phyloP scores from a whole-genome alignment of 64 coral and sea anemone species.

The Pocillopora verrucosa region DNA sequence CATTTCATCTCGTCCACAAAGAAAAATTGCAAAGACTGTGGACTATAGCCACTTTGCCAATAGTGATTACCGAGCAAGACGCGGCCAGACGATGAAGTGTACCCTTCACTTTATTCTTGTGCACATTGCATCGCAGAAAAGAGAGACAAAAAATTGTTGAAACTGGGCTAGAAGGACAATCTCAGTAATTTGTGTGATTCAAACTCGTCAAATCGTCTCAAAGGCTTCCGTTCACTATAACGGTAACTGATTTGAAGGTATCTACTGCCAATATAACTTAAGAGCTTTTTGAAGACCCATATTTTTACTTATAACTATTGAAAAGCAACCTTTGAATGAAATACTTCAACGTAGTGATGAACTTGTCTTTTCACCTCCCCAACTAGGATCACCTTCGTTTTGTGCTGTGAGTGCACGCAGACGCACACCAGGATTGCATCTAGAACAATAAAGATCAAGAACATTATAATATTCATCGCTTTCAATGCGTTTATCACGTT shows the following conservation, averaged over 20 bases:
- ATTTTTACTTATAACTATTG: too few relatives aligned
- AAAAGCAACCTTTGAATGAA: background rate
- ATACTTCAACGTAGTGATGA: background rate
- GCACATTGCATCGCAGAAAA: too few relatives aligned
- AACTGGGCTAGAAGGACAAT: too few relatives aligned
- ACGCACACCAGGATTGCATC: background rate
- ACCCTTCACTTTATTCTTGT: too few relatives aligned
- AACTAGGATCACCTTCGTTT: background rate
- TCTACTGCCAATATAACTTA: too few relatives aligned
- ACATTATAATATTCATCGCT: background rate
- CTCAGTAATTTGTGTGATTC: too few relatives aligned
- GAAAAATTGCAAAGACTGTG: constrained; percentile 51
- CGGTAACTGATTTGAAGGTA: too few relatives aligned
- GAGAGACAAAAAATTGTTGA: too few relatives aligned
- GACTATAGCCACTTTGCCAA: constrained; percentile 8
- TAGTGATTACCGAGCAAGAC: background rate
- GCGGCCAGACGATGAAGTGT: background rate
- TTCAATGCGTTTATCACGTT: background rate
- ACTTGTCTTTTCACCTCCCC: background rate
- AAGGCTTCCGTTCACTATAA: too few relatives aligned
- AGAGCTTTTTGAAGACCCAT: too few relatives aligned
- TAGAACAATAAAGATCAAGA: background rate
- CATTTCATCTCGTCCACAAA: constrained; percentile 49
- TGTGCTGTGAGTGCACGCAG: background rate
- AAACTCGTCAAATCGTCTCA: too few relatives aligned